Conservation (phyloP, 2,113 vertebrate species). For the Ammodytes marinus region DNA sequence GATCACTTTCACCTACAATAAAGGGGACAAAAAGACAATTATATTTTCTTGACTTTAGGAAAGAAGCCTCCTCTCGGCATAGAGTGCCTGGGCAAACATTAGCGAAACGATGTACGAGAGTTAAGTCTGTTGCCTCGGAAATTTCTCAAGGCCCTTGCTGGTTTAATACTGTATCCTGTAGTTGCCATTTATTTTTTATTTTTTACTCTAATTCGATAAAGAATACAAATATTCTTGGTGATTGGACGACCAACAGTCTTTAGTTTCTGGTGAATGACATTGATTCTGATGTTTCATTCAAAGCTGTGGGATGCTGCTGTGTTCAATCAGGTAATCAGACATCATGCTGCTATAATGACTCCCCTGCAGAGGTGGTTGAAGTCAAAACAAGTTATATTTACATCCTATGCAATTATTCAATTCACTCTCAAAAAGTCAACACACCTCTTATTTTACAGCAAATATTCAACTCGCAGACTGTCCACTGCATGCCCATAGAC, state of each 20-base stretch:
- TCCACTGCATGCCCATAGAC: not conserved
- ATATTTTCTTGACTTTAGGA: not conserved
- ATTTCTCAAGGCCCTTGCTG: not conserved
- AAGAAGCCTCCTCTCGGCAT: too few species aligned
- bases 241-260: not conserved
- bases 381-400: constrained; percentile 71
- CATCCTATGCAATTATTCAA: constrained; percentile 72
- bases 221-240: not conserved
- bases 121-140: not conserved
- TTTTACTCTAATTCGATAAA: not conserved
- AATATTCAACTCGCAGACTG: not conserved
- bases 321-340: constrained; percentile 73
- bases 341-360: constrained; percentile 69
- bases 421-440: constrained; percentile 55
- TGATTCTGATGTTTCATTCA: constrained; percentile 29
- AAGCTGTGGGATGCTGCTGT: constrained; percentile 30
- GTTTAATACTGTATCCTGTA: not conserved
- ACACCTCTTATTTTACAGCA: too few species aligned
- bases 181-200: not conserved
- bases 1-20: not conserved
- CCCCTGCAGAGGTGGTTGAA: constrained; percentile 42
- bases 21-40: not conserved
- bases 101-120: not conserved
- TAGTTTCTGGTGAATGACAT: not conserved
- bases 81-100: not conserved